A percentile compares a stretch with the other conserved stretches of the same genome.
Evolutionary conservation across 2,797 vertebrate genomes (phyloP).

Genomic region (Setipinna tenuifilis): DNA sequence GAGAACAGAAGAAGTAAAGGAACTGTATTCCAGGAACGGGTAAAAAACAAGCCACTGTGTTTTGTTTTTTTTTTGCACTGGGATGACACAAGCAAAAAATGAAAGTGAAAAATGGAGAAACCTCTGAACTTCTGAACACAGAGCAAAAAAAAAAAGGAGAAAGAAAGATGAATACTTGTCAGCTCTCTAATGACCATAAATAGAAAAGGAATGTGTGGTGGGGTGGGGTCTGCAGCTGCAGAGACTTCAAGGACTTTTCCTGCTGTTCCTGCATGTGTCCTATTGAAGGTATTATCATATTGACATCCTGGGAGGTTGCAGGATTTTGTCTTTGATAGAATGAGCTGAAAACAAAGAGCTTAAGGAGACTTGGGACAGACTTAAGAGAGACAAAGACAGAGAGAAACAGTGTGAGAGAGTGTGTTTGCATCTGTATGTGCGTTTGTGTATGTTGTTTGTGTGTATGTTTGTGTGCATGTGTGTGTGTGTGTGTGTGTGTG

Average conservation of each 20-base stretch:
- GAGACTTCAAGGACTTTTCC: background rate
- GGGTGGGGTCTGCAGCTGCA: background rate
- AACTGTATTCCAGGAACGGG: background rate
- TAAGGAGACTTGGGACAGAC: background rate
- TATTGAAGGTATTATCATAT: background rate
- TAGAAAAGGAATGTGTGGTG: background rate
- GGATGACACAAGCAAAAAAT: background rate
- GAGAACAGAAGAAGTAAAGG: background rate
- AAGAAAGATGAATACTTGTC: background rate
- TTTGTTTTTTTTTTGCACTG: background rate
- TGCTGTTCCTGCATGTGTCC: background rate
- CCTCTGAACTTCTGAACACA: background rate
- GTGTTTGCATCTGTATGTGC: no score
- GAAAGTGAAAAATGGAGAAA: slow-evolving; percentile 5
- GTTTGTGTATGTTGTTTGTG: no score
- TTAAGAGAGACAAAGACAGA: background rate
- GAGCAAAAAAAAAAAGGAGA: background rate
- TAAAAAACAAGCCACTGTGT: background rate
- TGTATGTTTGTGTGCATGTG: no score
- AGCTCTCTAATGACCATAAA: background rate
- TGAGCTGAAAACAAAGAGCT: background rate
- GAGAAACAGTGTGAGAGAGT: no score
- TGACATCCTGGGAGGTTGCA: background rate
- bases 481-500: no score
- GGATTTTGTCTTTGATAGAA: background rate